Percentiles rank a stretch among this genome's conserved stretches.
Evolutionary conservation across 2,888 invertebrate genomes (phyloP).

Genomic region (Hirtodrosophila histrioides): DNA sequence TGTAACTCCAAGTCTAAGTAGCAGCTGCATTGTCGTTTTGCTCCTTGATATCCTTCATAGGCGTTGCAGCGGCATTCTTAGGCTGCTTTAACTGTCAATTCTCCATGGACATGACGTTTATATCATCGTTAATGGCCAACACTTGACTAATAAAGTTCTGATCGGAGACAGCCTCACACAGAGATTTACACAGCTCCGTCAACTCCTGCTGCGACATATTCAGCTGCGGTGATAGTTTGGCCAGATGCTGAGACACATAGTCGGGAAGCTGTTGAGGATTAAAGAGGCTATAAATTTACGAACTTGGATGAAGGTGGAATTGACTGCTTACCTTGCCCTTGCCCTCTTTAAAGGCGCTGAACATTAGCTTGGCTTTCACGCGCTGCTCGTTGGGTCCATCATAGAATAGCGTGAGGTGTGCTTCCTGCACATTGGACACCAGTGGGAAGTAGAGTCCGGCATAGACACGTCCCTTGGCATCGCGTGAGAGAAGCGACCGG

Average conservation of each 20-base stretch:
- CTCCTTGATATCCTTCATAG: slow-evolving; percentile 16
- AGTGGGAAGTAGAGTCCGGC: slow-evolving; percentile 95
- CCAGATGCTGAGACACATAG: slow-evolving; percentile 86
- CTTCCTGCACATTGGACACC: slow-evolving; percentile 87
- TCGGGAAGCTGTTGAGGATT: slow-evolving; percentile 86
- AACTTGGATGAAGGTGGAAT: not conserved
- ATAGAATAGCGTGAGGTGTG: slow-evolving; percentile 91
- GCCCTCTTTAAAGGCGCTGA: slow-evolving; percentile 87
- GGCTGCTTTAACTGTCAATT: slow-evolving; percentile 86
- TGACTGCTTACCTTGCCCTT: slow-evolving; percentile 85
- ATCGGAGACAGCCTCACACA: slow-evolving; percentile 89
- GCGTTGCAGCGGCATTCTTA: slow-evolving; percentile 67
- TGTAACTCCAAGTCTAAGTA: slow-evolving; percentile 52
- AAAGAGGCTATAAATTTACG: not conserved
- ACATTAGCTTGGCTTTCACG: slow-evolving; percentile 91
- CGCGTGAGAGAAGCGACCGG: slow-evolving; percentile 91
- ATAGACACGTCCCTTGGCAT: slow-evolving; percentile 92
- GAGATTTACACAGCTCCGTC: slow-evolving; percentile 87
- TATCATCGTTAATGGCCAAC: slow-evolving; percentile 91
- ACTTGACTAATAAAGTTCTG: slow-evolving; percentile 90
- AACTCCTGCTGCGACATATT: slow-evolving; percentile 88
- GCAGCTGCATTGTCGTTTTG: slow-evolving; percentile 56
- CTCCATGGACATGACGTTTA: slow-evolving; percentile 90
- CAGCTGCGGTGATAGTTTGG: slow-evolving; percentile 90
- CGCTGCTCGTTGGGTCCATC: slow-evolving; percentile 87